Evolutionary conservation across 2,797 vertebrate genomes (phyloP).

Genomic region (Lindbergichthys nudifrons): DNA sequence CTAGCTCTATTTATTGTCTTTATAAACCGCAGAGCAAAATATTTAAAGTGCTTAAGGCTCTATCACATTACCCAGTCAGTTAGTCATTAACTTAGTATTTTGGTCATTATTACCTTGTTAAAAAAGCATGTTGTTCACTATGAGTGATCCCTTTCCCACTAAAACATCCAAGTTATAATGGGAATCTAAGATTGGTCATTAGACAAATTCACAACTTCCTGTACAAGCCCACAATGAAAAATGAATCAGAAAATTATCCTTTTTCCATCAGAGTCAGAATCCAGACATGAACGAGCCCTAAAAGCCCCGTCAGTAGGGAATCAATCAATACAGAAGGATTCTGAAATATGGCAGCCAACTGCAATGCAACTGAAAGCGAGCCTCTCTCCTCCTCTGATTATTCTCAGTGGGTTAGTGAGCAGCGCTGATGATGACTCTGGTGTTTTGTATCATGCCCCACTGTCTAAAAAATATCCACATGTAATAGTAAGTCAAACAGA

Average conservation of each 20-base stretch:
- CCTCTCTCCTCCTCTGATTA: slow-evolving; percentile 32
- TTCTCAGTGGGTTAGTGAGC: slow-evolving; percentile 38
- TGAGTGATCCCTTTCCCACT: not conserved
- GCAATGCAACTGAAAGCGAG: slow-evolving; percentile 19
- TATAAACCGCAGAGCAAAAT: too few species aligned
- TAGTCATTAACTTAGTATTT: too few species aligned
- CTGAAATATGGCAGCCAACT: slow-evolving; percentile 33
- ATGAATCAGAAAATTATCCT: slow-evolving; percentile 7
- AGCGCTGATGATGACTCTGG: slow-evolving; percentile 27
- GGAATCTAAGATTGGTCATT: slow-evolving; percentile 1
- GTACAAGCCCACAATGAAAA: slow-evolving; percentile 17
- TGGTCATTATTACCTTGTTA: too few species aligned
- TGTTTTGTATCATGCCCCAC: slow-evolving; percentile 25
- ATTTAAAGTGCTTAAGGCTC: too few species aligned
- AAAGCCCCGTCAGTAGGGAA: slow-evolving; percentile 33
- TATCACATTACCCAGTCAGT: too few species aligned
- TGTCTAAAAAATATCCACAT: slow-evolving; percentile 27
- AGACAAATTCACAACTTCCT: slow-evolving; percentile 3
- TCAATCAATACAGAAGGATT: slow-evolving; percentile 47
- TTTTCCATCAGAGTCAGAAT: slow-evolving; percentile 22
- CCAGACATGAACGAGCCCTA: slow-evolving; percentile 8
- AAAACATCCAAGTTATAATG: not conserved
- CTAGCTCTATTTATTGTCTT: too few species aligned
- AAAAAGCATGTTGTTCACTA: not conserved
- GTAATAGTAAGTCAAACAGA: slow-evolving; percentile 38